Evolutionary conservation across 2,888 invertebrate genomes (phyloP).

Genomic region (Cerastis rubricosa): DNA sequence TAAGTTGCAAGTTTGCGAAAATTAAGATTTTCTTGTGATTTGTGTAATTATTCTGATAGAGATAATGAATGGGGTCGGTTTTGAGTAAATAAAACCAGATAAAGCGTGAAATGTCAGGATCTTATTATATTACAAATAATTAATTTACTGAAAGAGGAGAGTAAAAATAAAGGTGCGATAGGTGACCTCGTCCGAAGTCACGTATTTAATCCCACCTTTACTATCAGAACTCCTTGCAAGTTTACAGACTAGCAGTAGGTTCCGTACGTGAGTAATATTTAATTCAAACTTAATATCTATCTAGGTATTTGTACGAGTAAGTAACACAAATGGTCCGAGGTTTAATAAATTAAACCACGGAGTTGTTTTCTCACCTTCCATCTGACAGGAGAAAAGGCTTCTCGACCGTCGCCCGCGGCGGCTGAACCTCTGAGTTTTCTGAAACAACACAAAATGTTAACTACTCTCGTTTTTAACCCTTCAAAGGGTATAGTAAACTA

Average conservation of each 20-base stretch:
- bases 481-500: background rate
- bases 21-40: constrained; percentile 33
- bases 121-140: background rate
- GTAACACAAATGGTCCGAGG: constrained; percentile 20
- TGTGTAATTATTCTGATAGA: constrained; percentile 27
- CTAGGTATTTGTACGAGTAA: constrained; percentile 9
- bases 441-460: constrained; percentile 62
- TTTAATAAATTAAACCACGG: background rate
- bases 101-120: background rate
- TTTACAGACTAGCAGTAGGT: background rate
- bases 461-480: background rate
- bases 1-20: constrained; percentile 50
- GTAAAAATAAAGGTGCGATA: background rate
- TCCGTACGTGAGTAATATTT: constrained; percentile 14
- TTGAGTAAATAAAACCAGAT: background rate
- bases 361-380: constrained; percentile 88
- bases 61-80: constrained; percentile 16
- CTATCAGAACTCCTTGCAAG: background rate
- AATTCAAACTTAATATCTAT: background rate
- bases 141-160: background rate
- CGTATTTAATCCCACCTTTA: constrained; percentile 16
- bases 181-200: constrained; percentile 1
- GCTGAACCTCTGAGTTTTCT: constrained; percentile 85
- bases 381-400: constrained; percentile 97
- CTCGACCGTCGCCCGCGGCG: constrained; percentile 93